Base-by-base conservation (phyloP, 1,140 invertebrate species). In the Drosophila kikkawai region DNA sequence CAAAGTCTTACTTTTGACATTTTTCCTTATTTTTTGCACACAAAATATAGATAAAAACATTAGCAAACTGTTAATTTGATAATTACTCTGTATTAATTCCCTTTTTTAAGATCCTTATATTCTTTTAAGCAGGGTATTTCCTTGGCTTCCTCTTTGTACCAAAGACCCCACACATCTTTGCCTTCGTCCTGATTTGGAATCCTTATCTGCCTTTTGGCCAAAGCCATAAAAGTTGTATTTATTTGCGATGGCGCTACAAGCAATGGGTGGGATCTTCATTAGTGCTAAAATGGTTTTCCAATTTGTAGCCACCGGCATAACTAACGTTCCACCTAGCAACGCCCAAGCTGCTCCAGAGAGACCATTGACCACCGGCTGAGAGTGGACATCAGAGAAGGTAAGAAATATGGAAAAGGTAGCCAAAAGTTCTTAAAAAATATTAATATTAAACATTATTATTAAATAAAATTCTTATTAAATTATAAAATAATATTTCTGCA, bases 211-310 rank as follows among this genome's bases (percentile, higher is more conserved):
- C 69, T 60, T 44, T 65, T 55, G 57, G 55, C 26, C 45, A 11
- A 39, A 47, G 47, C 39, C 66, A 37, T 80, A 65, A 77, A 70
- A 65, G 22, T 83, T 71, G 73, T 76, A 67, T 74, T 84, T 79
- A 79, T 69, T 36, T 73, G 57, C 50, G 65, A 79, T 68, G 85
- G 85, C 85, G 85, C 85, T 85, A 82, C 79, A 79, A 85, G 85
- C 82, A 84, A 90, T 84, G 79, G 85, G 85, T 77, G 71, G 85
- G 85, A 90, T 85, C 85, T 88, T 81, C 81, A 90, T 88, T 88
- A 90, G 79, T 19, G 63, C 59, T 69, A 47, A 76, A 88, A 90
- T 85, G 66, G 61, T 39, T 77, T 79, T 80, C 59, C 76, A 68
- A 87, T 80, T 84, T 69, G 70, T 75, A 58, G 47, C 64, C 45